phyloP scores from a whole-genome alignment of 2,113 vertebrate genomes.

The Hypocryptadius cinnamomeus region DNA sequence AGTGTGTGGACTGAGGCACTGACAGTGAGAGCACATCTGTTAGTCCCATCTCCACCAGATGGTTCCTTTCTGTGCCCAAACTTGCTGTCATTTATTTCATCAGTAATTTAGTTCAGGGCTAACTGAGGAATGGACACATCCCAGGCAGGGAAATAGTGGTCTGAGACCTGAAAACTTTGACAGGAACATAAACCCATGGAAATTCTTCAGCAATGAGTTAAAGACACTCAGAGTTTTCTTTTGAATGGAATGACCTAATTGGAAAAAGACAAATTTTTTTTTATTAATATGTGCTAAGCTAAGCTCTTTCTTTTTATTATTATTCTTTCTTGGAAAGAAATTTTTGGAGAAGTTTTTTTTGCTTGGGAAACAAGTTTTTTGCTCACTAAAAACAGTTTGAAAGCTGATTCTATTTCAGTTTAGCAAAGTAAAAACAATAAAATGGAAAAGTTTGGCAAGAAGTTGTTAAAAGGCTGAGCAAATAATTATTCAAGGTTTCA shows the following conservation, averaged over 20 bases:
- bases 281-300: neutral
- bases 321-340: neutral
- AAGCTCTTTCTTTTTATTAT: neutral
- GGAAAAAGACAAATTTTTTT: neutral
- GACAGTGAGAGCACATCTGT: neutral
- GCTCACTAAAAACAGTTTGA: neutral
- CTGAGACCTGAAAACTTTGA: neutral
- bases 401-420: neutral
- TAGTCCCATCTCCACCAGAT: slow-evolving; percentile 24
- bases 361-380: neutral
- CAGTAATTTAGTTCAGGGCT: neutral
- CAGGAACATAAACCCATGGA: neutral
- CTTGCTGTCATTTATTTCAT: neutral
- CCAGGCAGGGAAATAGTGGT: neutral
- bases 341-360: neutral
- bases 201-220: neutral
- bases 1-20: neutral
- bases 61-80: neutral
- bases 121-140: neutral
- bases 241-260: neutral
- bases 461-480: neutral
- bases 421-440: neutral
- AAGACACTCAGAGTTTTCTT: neutral
- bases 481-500: neutral
- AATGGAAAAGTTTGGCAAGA: neutral